Percentiles rank a stretch among this genome's conserved stretches.
phyloP scores from a whole-genome alignment of 2,888 invertebrate genomes.

The Blastobasis adustella region DNA sequence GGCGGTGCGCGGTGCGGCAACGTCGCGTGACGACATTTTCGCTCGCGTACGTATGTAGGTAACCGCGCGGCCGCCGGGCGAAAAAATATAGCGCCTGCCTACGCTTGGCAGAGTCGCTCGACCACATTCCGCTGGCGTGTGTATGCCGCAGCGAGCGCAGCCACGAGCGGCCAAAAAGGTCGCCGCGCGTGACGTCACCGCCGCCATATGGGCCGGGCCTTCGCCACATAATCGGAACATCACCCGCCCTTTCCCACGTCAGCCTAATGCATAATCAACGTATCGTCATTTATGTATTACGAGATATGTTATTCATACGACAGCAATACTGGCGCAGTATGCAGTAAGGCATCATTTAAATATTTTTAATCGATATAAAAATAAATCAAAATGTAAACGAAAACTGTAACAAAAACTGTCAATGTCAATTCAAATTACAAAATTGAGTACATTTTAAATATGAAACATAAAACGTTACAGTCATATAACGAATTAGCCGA shows the following conservation, averaged over 20 bases:
- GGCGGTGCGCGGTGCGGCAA: constrained; percentile 57
- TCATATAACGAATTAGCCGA: too few relatives aligned
- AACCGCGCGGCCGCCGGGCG: constrained; percentile 58
- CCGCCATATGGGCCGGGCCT: constrained; percentile 62
- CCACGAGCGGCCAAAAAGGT: constrained; percentile 64
- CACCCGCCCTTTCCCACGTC: constrained; percentile 42
- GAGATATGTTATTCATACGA: background rate
- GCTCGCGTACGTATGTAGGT: constrained; percentile 71
- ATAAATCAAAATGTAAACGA: too few relatives aligned
- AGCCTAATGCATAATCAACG: constrained; percentile 31
- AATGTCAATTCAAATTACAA: too few relatives aligned
- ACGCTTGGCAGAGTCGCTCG: constrained; percentile 69
- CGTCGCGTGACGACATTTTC: constrained; percentile 77
- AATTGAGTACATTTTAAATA: too few relatives aligned
- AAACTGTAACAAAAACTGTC: too few relatives aligned
- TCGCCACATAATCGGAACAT: constrained; percentile 34
- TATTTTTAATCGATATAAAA: too few relatives aligned
- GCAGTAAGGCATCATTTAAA: too few relatives aligned
- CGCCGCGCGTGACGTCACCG: constrained; percentile 64
- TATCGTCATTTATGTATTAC: background rate
- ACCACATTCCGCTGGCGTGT: constrained; percentile 71
- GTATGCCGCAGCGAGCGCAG: constrained; percentile 50
- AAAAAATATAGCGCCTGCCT: constrained; percentile 71
- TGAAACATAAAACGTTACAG: too few relatives aligned
- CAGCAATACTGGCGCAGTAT: too few relatives aligned